Evolutionary conservation across 2,888 invertebrate genomes (phyloP), one percentile per base, ranked within the genome.

Genomic region (Apotomis betuletana): DNA sequence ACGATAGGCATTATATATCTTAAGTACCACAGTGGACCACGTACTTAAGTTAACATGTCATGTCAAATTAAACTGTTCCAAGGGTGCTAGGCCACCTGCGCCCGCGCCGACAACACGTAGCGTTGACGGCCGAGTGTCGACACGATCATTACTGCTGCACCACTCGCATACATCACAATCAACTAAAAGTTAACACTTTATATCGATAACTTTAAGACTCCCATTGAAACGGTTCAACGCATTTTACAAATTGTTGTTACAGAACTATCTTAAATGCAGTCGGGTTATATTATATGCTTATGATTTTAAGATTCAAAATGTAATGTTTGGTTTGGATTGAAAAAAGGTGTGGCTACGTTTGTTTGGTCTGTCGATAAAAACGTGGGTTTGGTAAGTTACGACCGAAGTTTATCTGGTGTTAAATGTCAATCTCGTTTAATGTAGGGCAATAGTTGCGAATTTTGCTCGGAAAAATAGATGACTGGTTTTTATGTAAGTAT

Each of bases 41-140:
- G 61, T 61, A 63, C 12, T 27, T 27, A 27, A 27, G 54, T 68
- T 54, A 52, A 69, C 61, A 61, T 44, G 60, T 55, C 71, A 61
- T 52, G 61, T 71, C 57, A 67, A 57, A 62, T 67, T 67, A 67
- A 71, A 71, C 61, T 62, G 67, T 67, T 71, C 62, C 71, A 71
- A 71, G 71, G 71, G 71, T 71, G 71, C 71, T 52, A 67, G 55
- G 67, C 67, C 61, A 67, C 67, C 61, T 57, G 71, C 67, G 71
- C 3, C 55, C n/a, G 54, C 65, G 61, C 69, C 49, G 6, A 67
- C 38, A 61, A 67, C 71, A 67, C 70, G 70, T 62, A 55, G 57
- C 57, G 58, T 77, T 81, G 82, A 76, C 75, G 82, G 81, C 75
- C 80, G 74, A 76, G 69, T 86, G 83, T 83, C 81, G 83, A 82